Conservation (phyloP, 2,888 invertebrate species). For the Agrypnus murinus region DNA sequence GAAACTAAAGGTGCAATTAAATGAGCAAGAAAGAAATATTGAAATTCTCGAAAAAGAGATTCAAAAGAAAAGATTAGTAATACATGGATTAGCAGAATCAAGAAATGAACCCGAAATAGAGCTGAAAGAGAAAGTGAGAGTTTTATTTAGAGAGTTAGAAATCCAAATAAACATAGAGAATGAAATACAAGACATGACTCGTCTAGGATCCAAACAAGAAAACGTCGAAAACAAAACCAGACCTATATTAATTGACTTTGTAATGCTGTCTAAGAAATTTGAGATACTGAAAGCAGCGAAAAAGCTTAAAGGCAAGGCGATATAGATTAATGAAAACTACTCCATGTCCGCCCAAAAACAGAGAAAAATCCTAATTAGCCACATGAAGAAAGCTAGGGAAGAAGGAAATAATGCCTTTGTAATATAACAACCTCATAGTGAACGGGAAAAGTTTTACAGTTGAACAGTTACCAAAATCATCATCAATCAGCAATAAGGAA, state of each 20-base stretch:
- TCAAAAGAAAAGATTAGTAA: not conserved
- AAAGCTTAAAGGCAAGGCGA: slow-evolving; percentile 9
- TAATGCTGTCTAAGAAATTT: not conserved
- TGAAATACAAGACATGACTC: no score
- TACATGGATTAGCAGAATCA: no score
- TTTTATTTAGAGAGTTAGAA: not conserved
- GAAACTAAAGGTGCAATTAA: no score
- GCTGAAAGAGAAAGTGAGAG: not conserved
- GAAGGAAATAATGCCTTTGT: slow-evolving; percentile 3
- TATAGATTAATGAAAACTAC: slow-evolving; percentile 14
- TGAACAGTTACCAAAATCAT: no score
- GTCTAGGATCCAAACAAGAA: not conserved
- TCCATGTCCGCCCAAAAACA: slow-evolving; percentile 5
- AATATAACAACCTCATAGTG: slow-evolving; percentile 9
- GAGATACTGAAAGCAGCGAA: slow-evolving; percentile 6
- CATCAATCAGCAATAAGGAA: no score
- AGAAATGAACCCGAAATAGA: slow-evolving; percentile 1
- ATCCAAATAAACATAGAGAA: slow-evolving; percentile 6
- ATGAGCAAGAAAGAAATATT: not conserved
- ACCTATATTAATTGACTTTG: not conserved
- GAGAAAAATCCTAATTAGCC: slow-evolving; percentile 3
- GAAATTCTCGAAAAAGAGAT: slow-evolving; percentile 2
- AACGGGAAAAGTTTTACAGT: no score
- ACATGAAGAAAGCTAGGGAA: slow-evolving; percentile 12
- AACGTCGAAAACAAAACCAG: not conserved